phyloP scores from a whole-genome alignment of 2,888 invertebrate genomes.

The Eilema caniola region DNA sequence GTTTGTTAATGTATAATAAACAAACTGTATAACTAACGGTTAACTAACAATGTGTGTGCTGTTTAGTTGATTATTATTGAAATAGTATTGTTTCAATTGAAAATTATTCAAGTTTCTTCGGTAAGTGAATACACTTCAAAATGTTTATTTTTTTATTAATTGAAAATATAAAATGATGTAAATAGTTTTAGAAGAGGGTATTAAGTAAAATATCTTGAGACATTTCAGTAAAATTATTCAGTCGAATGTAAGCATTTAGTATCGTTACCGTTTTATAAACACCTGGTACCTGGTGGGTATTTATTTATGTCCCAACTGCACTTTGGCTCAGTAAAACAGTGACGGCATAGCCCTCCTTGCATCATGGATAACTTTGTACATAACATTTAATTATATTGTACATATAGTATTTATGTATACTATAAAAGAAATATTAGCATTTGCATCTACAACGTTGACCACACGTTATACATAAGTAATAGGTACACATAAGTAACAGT shows the following conservation, averaged over 20 bases:
- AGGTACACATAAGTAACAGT: no score
- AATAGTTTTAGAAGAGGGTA: neutral
- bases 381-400: no score
- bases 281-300: slow-evolving; percentile 2
- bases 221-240: neutral
- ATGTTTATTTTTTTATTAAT: neutral
- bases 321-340: neutral
- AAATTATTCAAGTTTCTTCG: slow-evolving; percentile 3
- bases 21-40: neutral
- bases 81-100: neutral
- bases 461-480: neutral
- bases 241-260: neutral
- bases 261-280: neutral
- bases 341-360: neutral
- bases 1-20: neutral
- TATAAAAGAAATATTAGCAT: no score
- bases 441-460: neutral
- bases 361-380: neutral
- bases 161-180: neutral
- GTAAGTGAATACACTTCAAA: neutral
- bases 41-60: neutral
- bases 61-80: neutral
- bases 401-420: no score
- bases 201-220: neutral
- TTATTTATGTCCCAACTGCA: neutral